Conservation (phyloP, 2,888 invertebrate species). For the Danaus chrysippus region DNA sequence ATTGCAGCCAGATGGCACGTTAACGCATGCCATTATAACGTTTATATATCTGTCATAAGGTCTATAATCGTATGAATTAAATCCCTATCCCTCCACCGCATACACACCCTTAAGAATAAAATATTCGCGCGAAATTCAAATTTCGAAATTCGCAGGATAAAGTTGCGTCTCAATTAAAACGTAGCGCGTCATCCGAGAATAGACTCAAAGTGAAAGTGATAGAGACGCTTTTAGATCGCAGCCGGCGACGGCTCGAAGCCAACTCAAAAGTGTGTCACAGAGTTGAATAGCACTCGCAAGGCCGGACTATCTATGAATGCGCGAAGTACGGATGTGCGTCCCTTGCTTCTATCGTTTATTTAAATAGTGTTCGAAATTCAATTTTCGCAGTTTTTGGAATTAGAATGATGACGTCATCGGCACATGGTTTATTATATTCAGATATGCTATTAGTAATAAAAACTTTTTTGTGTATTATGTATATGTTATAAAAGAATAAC, state of each 20-base stretch:
- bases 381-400: conserved; percentile 13
- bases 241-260: conserved; percentile 63
- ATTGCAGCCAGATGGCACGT: too few species aligned
- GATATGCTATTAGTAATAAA: too few species aligned
- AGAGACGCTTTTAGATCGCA: conserved; percentile 50
- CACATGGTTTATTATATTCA: too few species aligned
- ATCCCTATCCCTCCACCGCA: conserved; percentile 14
- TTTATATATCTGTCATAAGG: neutral
- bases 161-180: conserved; percentile 51
- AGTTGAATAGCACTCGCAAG: conserved; percentile 75
- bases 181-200: conserved; percentile 32
- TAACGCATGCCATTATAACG: neutral
- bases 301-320: conserved; percentile 72
- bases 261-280: conserved; percentile 76
- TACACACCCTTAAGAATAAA: conserved; percentile 23
- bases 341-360: conserved; percentile 42
- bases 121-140: conserved; percentile 59
- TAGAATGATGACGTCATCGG: conserved; percentile 10
- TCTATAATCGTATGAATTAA: conserved; percentile 9
- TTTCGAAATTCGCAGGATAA: conserved; percentile 61
- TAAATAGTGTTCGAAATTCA: conserved; percentile 32
- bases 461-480: too few species aligned
- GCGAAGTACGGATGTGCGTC: conserved; percentile 69
- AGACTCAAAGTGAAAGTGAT: conserved; percentile 29
- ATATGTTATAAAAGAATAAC: too few species aligned